Base-by-base conservation (phyloP, 2,888 invertebrate genomes). In the Erebia aethiops region DNA sequence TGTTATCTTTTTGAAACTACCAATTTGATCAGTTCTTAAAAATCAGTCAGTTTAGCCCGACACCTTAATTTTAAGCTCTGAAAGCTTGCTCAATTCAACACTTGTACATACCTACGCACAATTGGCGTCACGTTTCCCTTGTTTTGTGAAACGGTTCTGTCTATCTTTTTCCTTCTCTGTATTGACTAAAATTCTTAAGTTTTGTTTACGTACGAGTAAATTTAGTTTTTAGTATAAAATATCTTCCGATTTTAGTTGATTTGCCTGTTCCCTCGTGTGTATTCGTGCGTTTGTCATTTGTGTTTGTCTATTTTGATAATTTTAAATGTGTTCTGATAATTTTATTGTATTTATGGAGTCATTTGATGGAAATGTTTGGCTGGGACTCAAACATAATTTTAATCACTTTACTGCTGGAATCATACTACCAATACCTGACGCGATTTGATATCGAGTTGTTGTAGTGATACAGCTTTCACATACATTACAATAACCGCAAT, bases 281-380 rank as follows among this genome's bases (percentile, higher is more conserved):
- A 73, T 77, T 71, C 75, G 74, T 77, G 79, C 76, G 78, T 83
- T 82, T 81, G 81, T 79, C 54, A 54, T 54, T 81, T 79, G 79
- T 82, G 80, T 21, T 67, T 54, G 18, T 54, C 54, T 54, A 35
- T 82, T 79, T 70, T 75, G 74, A 79, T 81, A 78, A 78, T 80
- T 79, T 81, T 80, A 77, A 46, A 80, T 76, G 77, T 73, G 77
- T 79, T 78, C 71, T 58, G 51, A 26, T 70, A 56, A 71, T 71
- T 70, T 67, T 66, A 65, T 66, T 72, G 58, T 70, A 13, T 65
- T 52, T 71, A 51, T 52, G 57, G 56, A 63, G 60, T 54, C 54
- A 60, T 46, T 46, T 69, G 62, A 35, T 63, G 51, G 54, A 63
- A 41, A 58, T 56, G 46, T 9, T 67, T 58, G 57, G 41, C 10